Evolutionary conservation across 2,888 invertebrate genomes (phyloP), one percentile per base, ranked within the genome.

Genomic region (Axea sp.): DNA sequence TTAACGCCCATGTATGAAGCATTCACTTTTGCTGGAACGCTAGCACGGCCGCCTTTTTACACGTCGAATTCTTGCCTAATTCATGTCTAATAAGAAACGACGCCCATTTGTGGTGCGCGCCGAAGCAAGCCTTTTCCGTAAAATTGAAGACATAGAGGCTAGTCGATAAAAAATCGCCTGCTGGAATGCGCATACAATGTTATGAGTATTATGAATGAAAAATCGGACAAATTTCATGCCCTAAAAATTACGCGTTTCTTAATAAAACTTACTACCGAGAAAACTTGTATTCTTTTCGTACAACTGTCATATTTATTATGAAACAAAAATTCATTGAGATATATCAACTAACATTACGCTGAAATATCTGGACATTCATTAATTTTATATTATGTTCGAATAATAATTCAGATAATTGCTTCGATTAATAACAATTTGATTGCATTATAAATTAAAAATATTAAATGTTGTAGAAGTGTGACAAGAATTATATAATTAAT

Each of bases 41-140:
- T 1, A 15, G 47, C 57, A 15, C 19, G 39, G 22, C 49, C 65
- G 45, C 41, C 62, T 67, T 55, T 67, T 62, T 73, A 31, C 28
- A 33, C 67, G 47, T 67, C 41, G 51, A 73, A 62, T 57, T 73
- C 73, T 73, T 73, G 68, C 73, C 65, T 57, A 73, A 73, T 73
- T 73, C 60, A 47, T 15, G 35, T 73, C 59, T 51, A 59, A 73
- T 65, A 64, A 71, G 57, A 71, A 71, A 64, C 57, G 49, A 71
- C 62, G 64, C 55, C 68, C 55, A 62, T 69, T 72, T 51, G 41
- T 8, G 51, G 57, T 39, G 45, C 22, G 31, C 60, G 47, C 22
- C 14, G 3, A 12, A 26, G n/a, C 55, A 22, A 47, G 19, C 47
- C 55, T 69, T 60, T 69, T 60, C 31, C 24, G 26, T 28, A 5